Conservation (phyloP, 1,140 invertebrate species). For the Heliconius eleuchia region DNA sequence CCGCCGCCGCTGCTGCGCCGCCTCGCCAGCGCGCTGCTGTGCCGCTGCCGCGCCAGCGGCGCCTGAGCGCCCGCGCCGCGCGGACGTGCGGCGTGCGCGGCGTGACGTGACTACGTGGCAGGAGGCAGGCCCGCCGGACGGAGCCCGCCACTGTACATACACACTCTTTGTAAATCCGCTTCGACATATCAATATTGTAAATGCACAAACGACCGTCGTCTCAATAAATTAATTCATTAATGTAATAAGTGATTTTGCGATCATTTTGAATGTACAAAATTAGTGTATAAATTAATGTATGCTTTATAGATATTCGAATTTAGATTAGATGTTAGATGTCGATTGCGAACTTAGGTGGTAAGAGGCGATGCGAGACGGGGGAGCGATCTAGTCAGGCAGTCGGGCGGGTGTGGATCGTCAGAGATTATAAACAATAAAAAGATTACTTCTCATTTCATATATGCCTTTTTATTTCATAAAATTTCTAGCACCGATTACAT, state of each 20-base stretch:
- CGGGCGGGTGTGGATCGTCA: slow-evolving; percentile 27
- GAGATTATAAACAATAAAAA: slow-evolving; percentile 49
- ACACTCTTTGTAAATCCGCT: neutral
- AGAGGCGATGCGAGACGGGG: neutral
- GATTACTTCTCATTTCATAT: slow-evolving; percentile 46
- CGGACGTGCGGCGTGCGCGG: too few relatives aligned
- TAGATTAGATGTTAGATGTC: slow-evolving; percentile 5
- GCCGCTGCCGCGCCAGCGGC: slow-evolving; percentile 17
- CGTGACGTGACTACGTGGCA: neutral
- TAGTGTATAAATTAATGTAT: slow-evolving; percentile 22
- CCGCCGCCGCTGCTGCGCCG: slow-evolving; percentile 39
- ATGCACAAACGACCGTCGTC: slow-evolving; percentile 14
- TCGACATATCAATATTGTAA: slow-evolving; percentile 16
- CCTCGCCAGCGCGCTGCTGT: slow-evolving; percentile 20
- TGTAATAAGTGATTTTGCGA: neutral
- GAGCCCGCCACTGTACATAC: neutral
- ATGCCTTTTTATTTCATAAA: slow-evolving; percentile 23
- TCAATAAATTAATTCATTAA: neutral
- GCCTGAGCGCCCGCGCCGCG: neutral
- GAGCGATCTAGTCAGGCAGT: slow-evolving; percentile 26
- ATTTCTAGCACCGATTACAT: slow-evolving; percentile 11
- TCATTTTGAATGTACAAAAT: slow-evolving; percentile 26
- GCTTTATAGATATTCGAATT: neutral
- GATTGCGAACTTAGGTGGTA: neutral
- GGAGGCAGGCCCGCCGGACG: neutral